These are phyloP conservation scores for Hydropotes inermis DNA, from an alignment of 2,113 vertebrate species.

Conservation along the genomic window DNA sequence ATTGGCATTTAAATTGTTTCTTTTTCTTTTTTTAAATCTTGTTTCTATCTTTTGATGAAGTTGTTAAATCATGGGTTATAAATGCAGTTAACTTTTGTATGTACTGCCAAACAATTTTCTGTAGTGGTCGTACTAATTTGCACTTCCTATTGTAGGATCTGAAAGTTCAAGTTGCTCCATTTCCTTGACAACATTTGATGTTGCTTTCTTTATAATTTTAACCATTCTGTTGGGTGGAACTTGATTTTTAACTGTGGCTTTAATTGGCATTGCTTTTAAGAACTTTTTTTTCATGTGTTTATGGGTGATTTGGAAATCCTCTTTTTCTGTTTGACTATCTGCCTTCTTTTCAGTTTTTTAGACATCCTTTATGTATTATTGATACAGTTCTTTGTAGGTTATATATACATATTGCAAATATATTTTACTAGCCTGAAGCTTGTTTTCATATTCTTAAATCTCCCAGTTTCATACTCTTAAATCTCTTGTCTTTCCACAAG, in stretches of 20 bases:
- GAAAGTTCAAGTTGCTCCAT: neutral
- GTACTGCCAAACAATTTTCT: neutral
- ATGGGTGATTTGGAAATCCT: neutral
- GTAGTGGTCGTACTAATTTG: neutral
- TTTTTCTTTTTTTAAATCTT: neutral
- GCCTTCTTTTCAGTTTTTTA: neutral
- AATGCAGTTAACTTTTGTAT: neutral
- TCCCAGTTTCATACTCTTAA: neutral
- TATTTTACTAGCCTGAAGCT: neutral
- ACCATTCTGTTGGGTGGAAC: neutral
- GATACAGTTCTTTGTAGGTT: neutral
- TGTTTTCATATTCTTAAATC: neutral
- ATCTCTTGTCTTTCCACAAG: neutral
- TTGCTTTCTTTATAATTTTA: neutral
- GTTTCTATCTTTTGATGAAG: conserved; percentile 9
- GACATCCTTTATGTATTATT: neutral
- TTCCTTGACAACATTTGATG: neutral
- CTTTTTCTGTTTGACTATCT: neutral
- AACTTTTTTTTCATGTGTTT: neutral
- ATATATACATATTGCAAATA: neutral
- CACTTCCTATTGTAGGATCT: neutral
- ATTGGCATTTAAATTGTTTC: neutral
- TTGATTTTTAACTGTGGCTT: neutral
- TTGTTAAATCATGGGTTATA: neutral
- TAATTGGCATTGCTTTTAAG: neutral